Evolutionary conservation across 2,797 vertebrate genomes (phyloP).

Genomic region (Pristis pectinata): DNA sequence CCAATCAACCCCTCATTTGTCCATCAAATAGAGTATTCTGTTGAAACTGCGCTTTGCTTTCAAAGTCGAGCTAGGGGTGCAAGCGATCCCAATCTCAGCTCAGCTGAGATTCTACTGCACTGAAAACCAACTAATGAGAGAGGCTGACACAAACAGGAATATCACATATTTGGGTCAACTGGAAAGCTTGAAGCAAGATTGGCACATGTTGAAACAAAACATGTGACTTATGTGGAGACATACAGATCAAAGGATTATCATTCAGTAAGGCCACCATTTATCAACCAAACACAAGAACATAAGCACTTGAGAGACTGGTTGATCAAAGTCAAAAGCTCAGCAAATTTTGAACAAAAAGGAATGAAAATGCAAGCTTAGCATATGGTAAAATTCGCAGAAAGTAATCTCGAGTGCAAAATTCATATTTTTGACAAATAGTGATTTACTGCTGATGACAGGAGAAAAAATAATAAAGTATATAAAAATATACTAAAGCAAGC

Average conservation of each 20-base stretch:
- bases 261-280: neutral
- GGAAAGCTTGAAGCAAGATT: neutral
- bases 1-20: neutral
- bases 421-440: neutral
- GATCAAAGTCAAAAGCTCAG: neutral
- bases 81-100: neutral
- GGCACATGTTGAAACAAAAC: neutral
- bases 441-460: neutral
- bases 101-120: neutral
- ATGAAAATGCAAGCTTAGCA: neutral
- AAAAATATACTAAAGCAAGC: neutral
- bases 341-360: neutral
- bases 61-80: neutral
- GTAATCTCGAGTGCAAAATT: neutral
- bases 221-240: neutral
- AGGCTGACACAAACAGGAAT: neutral
- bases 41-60: neutral
- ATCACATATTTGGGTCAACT: too few relatives aligned
- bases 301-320: neutral
- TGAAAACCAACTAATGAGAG: neutral
- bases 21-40: neutral
- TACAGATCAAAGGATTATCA: neutral
- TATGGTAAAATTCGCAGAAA: neutral
- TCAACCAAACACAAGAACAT: neutral
- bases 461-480: neutral